Evolutionary conservation across 2,113 vertebrate genomes (phyloP), one percentile per base, ranked within the genome.

Genomic region (Forbesichthys agassizii): DNA sequence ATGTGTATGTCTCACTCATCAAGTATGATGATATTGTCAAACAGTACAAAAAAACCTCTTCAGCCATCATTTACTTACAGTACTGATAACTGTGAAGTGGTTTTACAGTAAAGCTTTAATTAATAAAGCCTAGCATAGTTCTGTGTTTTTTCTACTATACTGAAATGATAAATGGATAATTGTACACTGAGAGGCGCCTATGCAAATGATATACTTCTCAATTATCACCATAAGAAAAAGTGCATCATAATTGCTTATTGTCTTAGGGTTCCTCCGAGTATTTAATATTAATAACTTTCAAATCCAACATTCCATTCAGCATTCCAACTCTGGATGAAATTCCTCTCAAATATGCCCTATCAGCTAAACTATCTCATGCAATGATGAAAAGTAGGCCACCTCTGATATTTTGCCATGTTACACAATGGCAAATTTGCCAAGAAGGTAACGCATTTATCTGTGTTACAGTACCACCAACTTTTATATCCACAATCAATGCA

Each of bases 221-320:
- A 27, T 49, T 52, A 58, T 53, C 66, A 74, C 53, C 74, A 75
- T 20, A 75, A 62, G 57, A 20, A 55, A 71, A 60, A 64, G 67
- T 66, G 54, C 58, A 48, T 74, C 62, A 79, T 84, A 79, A 81
- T 84, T 70, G 74, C 77, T 80, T 62, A 84, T 86, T 82, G 78
- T 63, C 75, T 67, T 48, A 9, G 71, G 74, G 87, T 81, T 83
- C 59, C 72, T 78, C 77, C 76, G 62, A 81, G 68, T 78, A 77
- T 70, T 62, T 69, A 65, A 70, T 53, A 83, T 73, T 71, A 84
- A 88, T 85, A 65, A 69, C 58, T 79, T 79, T 66, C 59, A 47
- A 57, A 77, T 42, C 58, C 57, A 62, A 69, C 58, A 64, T 63
- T 66, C 59, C 36, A 69, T 42, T 61, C 57, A 59, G 69, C 58